phyloP scores from a whole-genome alignment of 2,888 invertebrate species.

The Clistopyga incitator region DNA sequence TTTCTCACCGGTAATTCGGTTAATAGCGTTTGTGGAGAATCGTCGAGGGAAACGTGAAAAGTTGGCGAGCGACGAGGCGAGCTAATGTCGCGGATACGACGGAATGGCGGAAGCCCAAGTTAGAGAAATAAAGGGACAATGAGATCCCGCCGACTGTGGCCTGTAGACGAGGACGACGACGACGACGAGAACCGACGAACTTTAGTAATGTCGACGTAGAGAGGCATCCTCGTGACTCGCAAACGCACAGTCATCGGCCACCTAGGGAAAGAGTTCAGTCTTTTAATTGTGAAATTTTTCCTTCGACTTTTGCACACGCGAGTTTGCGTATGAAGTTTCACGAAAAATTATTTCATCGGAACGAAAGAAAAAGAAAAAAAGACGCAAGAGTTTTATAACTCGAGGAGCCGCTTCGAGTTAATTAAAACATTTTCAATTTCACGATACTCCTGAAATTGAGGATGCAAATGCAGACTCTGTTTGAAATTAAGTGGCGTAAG shows the following conservation, averaged over 20 bases:
- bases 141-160: constrained; percentile 35
- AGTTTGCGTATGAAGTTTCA: neutral
- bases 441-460: neutral
- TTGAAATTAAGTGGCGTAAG: neutral
- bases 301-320: neutral
- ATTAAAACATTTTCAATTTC: neutral
- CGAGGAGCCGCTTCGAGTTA: neutral
- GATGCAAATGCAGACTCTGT: neutral
- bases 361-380: neutral
- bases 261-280: neutral
- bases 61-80: constrained; percentile 19
- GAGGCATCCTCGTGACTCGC: neutral
- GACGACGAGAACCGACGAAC: constrained; percentile 29
- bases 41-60: constrained; percentile 50
- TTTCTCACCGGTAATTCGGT: constrained; percentile 24
- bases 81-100: constrained; percentile 33
- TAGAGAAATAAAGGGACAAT: constrained; percentile 49
- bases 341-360: neutral
- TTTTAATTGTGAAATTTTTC: constrained; percentile 3
- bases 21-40: constrained; percentile 51
- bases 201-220: constrained; percentile 22
- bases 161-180: too few relatives aligned
- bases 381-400: neutral
- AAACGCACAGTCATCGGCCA: neutral
- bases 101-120: constrained; percentile 21